phyloP scores from a whole-genome alignment of 23 tunicate species.

The Pegea sp. region DNA sequence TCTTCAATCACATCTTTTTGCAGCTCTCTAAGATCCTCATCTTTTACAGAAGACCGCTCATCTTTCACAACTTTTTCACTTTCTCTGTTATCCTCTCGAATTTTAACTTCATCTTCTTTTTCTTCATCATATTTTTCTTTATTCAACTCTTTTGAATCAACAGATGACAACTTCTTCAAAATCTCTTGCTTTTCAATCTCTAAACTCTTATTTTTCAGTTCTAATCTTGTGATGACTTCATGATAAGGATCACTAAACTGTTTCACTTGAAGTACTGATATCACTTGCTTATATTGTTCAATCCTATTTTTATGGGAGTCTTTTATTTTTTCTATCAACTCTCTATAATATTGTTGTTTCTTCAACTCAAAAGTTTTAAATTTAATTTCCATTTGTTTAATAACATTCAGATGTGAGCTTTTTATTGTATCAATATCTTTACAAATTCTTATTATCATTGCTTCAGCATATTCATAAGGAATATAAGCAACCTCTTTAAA shows the following conservation, averaged over 20 bases:
- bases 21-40: neutral
- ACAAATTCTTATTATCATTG: constrained; percentile 40
- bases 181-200: too few species aligned
- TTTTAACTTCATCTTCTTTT: constrained; percentile 3
- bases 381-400: constrained; percentile 42
- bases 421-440: constrained; percentile 76
- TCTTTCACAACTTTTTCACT: constrained; percentile 13
- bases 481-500: constrained; percentile 75
- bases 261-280: neutral
- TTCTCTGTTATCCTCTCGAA: constrained; percentile 10
- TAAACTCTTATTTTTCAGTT: too few species aligned
- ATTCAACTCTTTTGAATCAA: neutral
- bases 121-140: neutral
- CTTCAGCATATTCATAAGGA: constrained; percentile 69
- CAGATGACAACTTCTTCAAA: too few species aligned
- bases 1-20: too few species aligned
- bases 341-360: constrained; percentile 20
- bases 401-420: constrained; percentile 20
- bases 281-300: neutral
- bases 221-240: too few species aligned
- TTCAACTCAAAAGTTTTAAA: constrained; percentile 40
- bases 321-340: constrained; percentile 9
- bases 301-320: constrained; percentile 4
- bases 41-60: neutral
- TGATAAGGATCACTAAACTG: neutral